These are phyloP conservation scores for Conger conger DNA, from an alignment of 2,113 vertebrate genomes.

Conservation along the genomic window DNA sequence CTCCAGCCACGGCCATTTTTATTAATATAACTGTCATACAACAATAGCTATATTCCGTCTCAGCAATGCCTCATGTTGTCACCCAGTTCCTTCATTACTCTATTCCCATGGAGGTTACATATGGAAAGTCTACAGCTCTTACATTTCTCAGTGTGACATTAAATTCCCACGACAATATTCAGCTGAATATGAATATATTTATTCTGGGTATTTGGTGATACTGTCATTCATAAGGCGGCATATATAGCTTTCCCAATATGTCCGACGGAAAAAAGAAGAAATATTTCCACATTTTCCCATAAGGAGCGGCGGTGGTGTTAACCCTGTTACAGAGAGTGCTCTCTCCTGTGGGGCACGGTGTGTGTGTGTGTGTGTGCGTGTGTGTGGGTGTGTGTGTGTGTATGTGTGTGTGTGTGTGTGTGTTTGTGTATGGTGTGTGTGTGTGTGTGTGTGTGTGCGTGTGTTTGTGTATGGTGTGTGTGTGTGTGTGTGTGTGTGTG, in stretches of 20 bases:
- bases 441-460: too few relatives aligned
- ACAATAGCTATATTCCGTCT: background rate
- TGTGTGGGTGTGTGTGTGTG: too few relatives aligned
- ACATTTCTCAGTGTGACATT: background rate
- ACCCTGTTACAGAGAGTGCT: background rate
- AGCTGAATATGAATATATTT: background rate
- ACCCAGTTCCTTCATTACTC: background rate
- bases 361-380: background rate
- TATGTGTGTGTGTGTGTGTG: too few relatives aligned
- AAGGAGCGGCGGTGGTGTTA: background rate
- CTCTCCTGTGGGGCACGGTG: background rate
- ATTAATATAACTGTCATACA: constrained; percentile 3
- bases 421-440: too few relatives aligned
- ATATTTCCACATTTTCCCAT: constrained; percentile 6
- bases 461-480: too few relatives aligned
- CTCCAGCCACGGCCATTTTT: background rate
- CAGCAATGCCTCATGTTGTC: background rate
- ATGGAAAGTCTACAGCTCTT: background rate
- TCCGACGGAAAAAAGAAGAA: background rate
- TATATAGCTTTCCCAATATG: background rate
- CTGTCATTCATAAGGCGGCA: background rate
- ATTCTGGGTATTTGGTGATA: background rate
- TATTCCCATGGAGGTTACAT: constrained; percentile 9
- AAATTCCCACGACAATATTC: background rate
- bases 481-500: too few relatives aligned